These are phyloP conservation scores for Ferrisia virgata DNA, from an alignment of 2,888 invertebrate genomes.

Conservation along the genomic window DNA sequence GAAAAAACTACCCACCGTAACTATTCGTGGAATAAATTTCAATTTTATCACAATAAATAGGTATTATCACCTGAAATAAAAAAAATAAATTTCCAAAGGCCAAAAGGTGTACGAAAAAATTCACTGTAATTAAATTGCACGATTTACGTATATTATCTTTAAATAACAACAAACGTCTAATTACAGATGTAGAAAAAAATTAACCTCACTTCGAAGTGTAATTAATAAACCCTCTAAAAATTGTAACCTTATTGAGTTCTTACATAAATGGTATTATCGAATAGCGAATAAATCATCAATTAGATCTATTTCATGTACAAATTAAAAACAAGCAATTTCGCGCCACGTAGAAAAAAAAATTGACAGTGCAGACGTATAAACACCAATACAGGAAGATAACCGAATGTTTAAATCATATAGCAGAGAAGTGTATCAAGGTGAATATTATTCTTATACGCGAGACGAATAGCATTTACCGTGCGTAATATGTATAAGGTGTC, in stretches of 20 bases:
- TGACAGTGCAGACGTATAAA: neutral
- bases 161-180: neutral
- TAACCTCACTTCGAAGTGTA: neutral
- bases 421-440: constrained; percentile 8
- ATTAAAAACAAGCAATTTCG: neutral
- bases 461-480: neutral
- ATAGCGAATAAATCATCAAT: neutral
- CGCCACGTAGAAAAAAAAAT: neutral
- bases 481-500: neutral
- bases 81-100: neutral
- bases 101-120: neutral
- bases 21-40: too few relatives aligned
- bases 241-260: neutral
- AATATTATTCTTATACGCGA: neutral
- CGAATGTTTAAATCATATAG: constrained; percentile 5
- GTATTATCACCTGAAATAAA: too few relatives aligned
- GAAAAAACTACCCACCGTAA: too few relatives aligned
- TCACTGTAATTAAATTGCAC: neutral
- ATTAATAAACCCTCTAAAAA: neutral
- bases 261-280: neutral
- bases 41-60: too few relatives aligned
- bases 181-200: neutral
- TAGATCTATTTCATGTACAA: neutral
- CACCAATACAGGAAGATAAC: constrained; percentile 21
- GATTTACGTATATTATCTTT: neutral